Evolutionary conservation across 2,113 vertebrate species (phyloP).

Genomic region (Plecturocebus donacophilus): DNA sequence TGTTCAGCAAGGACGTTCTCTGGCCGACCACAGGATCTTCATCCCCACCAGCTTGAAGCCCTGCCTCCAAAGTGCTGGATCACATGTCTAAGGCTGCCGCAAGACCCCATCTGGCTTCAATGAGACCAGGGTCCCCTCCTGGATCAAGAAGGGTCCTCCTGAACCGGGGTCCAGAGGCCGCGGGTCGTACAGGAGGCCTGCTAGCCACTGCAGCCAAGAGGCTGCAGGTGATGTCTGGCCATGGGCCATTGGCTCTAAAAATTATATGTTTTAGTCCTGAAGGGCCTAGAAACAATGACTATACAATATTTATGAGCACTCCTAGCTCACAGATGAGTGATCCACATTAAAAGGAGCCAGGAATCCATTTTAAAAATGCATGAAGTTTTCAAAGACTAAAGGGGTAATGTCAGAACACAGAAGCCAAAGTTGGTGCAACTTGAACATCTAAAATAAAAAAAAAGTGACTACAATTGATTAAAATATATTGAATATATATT

Average conservation of each 20-base stretch:
- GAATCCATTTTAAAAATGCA: not conserved
- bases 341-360: not conserved
- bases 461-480: not conserved
- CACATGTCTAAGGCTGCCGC: constrained; percentile 87
- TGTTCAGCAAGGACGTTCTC: constrained; percentile 87
- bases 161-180: not conserved
- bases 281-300: not conserved
- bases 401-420: not conserved
- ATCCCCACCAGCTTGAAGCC: constrained; percentile 91
- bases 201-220: not conserved
- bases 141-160: constrained; percentile 32
- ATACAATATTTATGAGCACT: not conserved
- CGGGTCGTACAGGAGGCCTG: not conserved
- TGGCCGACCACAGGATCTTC: constrained; percentile 89
- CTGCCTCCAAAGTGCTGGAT: constrained; percentile 88
- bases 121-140: constrained; percentile 88
- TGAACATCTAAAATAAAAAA: not conserved
- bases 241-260: not conserved
- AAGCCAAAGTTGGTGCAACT: not conserved
- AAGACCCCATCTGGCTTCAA: constrained; percentile 91
- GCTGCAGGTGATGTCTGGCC: not conserved
- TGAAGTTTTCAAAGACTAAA: not conserved
- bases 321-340: not conserved
- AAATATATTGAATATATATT: constrained; percentile 26
- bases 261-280: not conserved